Evolutionary conservation across 2,888 invertebrate species (phyloP), one percentile per base, ranked within the genome.

Genomic region (Plusia festucae): DNA sequence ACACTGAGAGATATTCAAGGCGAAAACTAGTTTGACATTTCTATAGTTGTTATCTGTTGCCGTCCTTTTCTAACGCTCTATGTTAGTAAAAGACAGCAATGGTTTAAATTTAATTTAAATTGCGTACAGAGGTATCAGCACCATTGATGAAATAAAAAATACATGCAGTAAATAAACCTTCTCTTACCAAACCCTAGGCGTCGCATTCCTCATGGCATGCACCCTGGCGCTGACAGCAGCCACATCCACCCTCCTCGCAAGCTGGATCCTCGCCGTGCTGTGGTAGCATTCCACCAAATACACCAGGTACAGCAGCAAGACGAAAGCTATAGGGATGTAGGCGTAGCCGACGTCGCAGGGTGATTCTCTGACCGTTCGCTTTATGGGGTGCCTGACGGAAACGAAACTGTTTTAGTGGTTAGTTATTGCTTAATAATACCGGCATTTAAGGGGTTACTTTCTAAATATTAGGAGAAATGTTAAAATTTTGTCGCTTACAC

Each of bases 281-380:
- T 97, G 97, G 96, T 97, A 98, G 88, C 98, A 98, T 89, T 98
- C 98, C 84, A 97, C 97, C 79, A 98, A 93, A 90, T 98, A 98
- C 52, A 98, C 97, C 78, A 98, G 91, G 91, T 98, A 98, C 40
- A 98, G 94, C 88, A 97, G 96, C 56, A 97, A 95, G 81, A 97
- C 97, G 88, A 98, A 97, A 18, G 97, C 97, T 63, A 97, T 96
- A 7, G 98, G 98, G 73, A 98, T 97, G 92, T 97, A 98, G 67
- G 97, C 96, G 94, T 97, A 97, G 55, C 97, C 97, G 69, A 97
- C 97, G 85, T 97, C 97, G 88, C 98, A 98, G 0, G 97, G 97
- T 0, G 97, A 97, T 85, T 96, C 96, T 56, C 96, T 95, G 9
- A 96, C 95, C 34, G 96, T 96, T 70, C 96, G 94, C 83, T 94